Evolutionary conservation across 1,140 invertebrate genomes (phyloP).

Genomic region (Lasioglossum baleicum): DNA sequence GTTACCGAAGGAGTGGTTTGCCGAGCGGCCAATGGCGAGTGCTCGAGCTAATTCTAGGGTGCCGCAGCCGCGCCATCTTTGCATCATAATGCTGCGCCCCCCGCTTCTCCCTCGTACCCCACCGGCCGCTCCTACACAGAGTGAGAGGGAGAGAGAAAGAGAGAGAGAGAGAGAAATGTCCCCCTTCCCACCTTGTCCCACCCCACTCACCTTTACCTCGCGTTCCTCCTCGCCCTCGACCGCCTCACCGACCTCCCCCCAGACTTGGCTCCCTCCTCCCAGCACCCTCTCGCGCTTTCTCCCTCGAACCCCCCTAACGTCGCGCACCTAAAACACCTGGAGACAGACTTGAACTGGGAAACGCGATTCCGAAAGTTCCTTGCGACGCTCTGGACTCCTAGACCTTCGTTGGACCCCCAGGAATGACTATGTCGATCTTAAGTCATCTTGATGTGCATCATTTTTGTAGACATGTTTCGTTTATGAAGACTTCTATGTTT

Average conservation of each 20-base stretch:
- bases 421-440: too few relatives aligned
- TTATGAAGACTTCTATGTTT: too few relatives aligned
- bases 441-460: too few relatives aligned
- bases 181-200: conserved; percentile 47
- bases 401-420: too few relatives aligned
- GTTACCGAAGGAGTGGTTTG: conserved; percentile 81
- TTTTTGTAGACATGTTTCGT: too few relatives aligned
- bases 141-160: too few relatives aligned
- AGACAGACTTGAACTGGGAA: conserved; percentile 13
- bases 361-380: conserved; percentile 29
- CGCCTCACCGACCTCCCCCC: conserved; percentile 1
- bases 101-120: conserved; percentile 41
- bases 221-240: conserved; percentile 31
- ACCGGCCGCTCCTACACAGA: conserved; percentile 30
- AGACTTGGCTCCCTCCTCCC: neutral
- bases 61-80: conserved; percentile 79
- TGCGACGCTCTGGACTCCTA: conserved; percentile 3
- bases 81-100: conserved; percentile 79
- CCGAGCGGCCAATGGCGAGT: conserved; percentile 79
- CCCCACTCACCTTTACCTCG: conserved; percentile 48
- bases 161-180: conserved; percentile 24
- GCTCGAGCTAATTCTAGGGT: conserved; percentile 80
- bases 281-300: conserved; percentile 46
- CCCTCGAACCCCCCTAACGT: conserved; percentile 12
- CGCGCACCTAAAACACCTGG: conserved; percentile 34